Evolutionary conservation across 2,888 invertebrate species (phyloP), one percentile per base, ranked within the genome.

Genomic region (Auanema sp.): DNA sequence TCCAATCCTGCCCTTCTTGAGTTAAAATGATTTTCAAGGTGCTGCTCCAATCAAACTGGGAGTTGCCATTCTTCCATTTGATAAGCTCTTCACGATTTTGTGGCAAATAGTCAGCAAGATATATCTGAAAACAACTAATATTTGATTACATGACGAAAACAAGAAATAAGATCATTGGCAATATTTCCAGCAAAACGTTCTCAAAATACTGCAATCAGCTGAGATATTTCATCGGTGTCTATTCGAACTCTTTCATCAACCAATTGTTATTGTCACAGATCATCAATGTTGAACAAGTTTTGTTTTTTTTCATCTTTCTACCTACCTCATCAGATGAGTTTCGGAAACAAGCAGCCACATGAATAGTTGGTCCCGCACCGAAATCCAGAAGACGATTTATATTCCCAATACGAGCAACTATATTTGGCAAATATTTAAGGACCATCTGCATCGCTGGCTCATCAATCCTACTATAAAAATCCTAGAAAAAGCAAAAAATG

Each of bases 381-480:
- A 74, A 74, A 60, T 74, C 74, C 50, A 74, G 58, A 18, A 74
- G 49, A 44, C 69, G 60, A 10, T 65, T 61, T 18, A 74, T 55
- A 33, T 64, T 61, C 2, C 74, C 74, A 18, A 81, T 57, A 12
- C 79, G 64, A 16, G 72, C 79, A 42, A 75, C 80, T 41, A 83
- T 71, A 54, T 68, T 72, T 16, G 81, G 81, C 62, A 81, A 60
- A 54, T 78, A 81, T n/a, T 70, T 75, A 33, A 83, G 66, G 25
- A 81, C 77, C 73, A 81, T 77, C 58, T 80, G 82, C 81, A 81
- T 81, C 16, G 81, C 81, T 16, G 80, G 76, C 41, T 81, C 81
- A 1, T 82, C 79, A 25, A 81, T 72, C 42, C 74, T 65, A 8
- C 69, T 69, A 64, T 81, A 81, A 61, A 81, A 81, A 66, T 81